Percentiles rank a stretch among this genome's conserved stretches.
phyloP scores from a whole-genome alignment of 2,797 vertebrate species.

The Myripristis jacobus region DNA sequence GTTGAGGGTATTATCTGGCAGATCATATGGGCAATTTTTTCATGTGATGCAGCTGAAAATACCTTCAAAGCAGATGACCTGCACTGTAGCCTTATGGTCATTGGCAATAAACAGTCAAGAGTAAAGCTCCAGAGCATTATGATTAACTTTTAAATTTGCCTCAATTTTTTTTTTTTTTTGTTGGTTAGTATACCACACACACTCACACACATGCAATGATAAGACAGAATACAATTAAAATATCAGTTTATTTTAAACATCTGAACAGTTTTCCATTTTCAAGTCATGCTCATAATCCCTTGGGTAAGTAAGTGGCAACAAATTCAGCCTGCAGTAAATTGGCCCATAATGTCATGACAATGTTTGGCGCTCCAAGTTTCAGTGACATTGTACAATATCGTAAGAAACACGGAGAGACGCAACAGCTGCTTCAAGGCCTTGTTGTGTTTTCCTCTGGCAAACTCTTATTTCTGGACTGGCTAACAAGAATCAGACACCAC shows the following conservation, averaged over 20 bases:
- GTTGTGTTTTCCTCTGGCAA: not conserved
- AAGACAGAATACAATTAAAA: conserved; percentile 45
- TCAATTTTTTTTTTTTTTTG: too few relatives aligned
- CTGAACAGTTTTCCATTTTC: conserved; percentile 23
- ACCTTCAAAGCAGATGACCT: not conserved
- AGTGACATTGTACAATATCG: not conserved
- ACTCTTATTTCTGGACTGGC: not conserved
- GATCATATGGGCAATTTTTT: not conserved
- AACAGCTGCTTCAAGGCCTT: not conserved
- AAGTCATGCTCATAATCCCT: conserved; percentile 22
- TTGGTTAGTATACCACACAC: not conserved
- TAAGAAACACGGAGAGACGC: not conserved
- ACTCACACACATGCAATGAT: not conserved
- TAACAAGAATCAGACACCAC: conserved; percentile 4
- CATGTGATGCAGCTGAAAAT: not conserved
- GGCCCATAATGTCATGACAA: not conserved
- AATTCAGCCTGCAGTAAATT: not conserved
- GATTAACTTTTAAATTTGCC: too few relatives aligned
- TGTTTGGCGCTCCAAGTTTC: conserved; percentile 6
- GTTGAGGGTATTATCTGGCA: not conserved
- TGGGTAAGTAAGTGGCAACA: conserved; percentile 25
- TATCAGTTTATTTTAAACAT: conserved; percentile 57
- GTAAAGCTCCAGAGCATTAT: too few relatives aligned
- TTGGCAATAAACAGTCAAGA: not conserved
- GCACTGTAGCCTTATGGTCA: not conserved